A percentile compares a stretch with the other conserved stretches of the same genome.
Conservation (phyloP, 2,113 vertebrate genomes). For the Spermophilus dauricus region DNA sequence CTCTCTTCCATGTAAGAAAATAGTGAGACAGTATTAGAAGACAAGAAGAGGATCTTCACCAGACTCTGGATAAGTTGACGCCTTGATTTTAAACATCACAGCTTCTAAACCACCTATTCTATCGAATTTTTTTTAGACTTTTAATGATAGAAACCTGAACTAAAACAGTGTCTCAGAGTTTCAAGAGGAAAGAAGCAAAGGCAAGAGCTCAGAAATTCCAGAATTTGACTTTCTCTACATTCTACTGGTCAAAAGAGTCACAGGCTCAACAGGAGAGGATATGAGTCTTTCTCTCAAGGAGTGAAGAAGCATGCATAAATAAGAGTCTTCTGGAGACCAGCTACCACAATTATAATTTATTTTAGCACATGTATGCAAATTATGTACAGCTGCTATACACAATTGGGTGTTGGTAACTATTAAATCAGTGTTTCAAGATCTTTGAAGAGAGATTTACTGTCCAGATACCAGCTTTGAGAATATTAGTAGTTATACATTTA, state of each 20-base stretch:
- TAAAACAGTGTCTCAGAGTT: not conserved
- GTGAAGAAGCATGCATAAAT: not conserved
- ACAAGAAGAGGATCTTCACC: not conserved
- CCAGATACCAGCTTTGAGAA: not conserved
- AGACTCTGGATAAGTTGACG: not conserved
- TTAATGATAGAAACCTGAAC: not conserved
- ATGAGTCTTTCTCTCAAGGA: not conserved
- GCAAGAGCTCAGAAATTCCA: not conserved
- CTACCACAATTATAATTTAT: not conserved
- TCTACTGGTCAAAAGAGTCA: not conserved
- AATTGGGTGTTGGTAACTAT: not conserved
- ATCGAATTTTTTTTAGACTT: not conserved
- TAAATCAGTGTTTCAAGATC: not conserved
- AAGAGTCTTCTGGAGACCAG: not conserved
- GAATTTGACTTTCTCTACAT: not conserved
- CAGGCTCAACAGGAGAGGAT: not conserved
- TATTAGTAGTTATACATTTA: not conserved
- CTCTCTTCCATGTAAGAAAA: too few relatives aligned
- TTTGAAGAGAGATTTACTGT: not conserved
- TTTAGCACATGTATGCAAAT: not conserved
- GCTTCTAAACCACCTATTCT: not conserved
- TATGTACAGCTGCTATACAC: not conserved
- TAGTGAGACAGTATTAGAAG: not conserved
- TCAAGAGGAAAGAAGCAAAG: not conserved
- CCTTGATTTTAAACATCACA: not conserved